These are phyloP conservation scores for Siniperca undulata DNA, from an alignment of 2,797 vertebrate genomes.

Conservation along the genomic window DNA sequence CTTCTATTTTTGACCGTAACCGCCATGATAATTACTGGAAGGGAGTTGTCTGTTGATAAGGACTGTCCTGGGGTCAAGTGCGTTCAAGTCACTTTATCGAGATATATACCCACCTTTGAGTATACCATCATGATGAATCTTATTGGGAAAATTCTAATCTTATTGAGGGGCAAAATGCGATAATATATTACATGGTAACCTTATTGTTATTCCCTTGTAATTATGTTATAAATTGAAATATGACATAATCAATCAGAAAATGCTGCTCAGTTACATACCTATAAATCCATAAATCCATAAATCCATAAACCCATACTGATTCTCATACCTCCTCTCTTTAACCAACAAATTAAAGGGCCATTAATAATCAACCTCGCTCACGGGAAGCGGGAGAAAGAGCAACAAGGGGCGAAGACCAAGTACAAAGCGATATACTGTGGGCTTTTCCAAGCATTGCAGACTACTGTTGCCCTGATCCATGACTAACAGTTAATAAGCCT, in stretches of 20 bases:
- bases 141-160: background rate
- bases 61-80: background rate
- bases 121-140: background rate
- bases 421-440: constrained; percentile 34
- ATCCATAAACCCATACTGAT: constrained; percentile 44
- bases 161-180: background rate
- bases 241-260: constrained; percentile 11
- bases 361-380: constrained; percentile 71
- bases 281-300: constrained; percentile 56
- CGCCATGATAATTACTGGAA: background rate
- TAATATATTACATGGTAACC: background rate
- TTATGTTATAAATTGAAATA: constrained; percentile 9
- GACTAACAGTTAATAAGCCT: constrained; percentile 60
- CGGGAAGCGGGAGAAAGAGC: constrained; percentile 21
- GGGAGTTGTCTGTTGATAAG: constrained; percentile 37
- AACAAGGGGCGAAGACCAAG: constrained; percentile 23
- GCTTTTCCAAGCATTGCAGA: constrained; percentile 25
- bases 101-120: background rate
- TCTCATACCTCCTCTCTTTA: constrained; percentile 9
- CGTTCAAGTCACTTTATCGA: constrained; percentile 11
- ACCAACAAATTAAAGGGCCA: constrained; percentile 36
- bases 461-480: constrained; percentile 56
- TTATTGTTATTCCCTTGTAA: background rate
- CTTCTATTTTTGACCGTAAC: constrained; percentile 25
- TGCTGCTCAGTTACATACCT: background rate